Evolutionary conservation across 2,888 invertebrate species (phyloP).

Genomic region (Tachystola acroxantha): DNA sequence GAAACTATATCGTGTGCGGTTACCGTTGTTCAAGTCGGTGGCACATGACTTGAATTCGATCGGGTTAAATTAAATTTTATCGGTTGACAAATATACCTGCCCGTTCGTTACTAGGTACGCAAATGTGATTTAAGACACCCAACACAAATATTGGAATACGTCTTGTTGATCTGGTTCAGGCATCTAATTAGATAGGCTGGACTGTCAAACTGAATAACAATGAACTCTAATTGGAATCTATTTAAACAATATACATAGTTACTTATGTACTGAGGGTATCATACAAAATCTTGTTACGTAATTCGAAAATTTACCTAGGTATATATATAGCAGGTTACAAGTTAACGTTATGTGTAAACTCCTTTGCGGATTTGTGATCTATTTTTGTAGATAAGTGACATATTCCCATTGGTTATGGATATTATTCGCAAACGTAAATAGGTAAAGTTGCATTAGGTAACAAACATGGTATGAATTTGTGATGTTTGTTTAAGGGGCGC

Average conservation of each 20-base stretch:
- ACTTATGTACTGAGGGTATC: too few species aligned
- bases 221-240: constrained; percentile 30
- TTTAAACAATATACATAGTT: neutral
- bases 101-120: constrained; percentile 56
- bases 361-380: too few species aligned
- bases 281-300: too few species aligned
- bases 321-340: too few species aligned
- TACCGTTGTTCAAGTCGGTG: constrained; percentile 9
- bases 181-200: constrained; percentile 56
- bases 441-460: too few species aligned
- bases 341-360: too few species aligned
- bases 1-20: constrained; percentile 12
- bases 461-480: neutral
- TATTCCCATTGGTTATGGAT: too few species aligned
- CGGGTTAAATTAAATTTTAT: constrained; percentile 64
- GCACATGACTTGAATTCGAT: constrained; percentile 64
- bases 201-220: constrained; percentile 54
- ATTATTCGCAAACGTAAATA: too few species aligned
- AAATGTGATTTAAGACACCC: constrained; percentile 71
- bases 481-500: constrained; percentile 24
- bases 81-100: constrained; percentile 61
- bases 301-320: too few species aligned
- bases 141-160: constrained; percentile 69
- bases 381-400: too few species aligned
- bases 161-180: constrained; percentile 44